These are phyloP conservation scores for Leptopilina clavipes DNA, from an alignment of 1,140 invertebrate genomes.

Conservation along the genomic window DNA sequence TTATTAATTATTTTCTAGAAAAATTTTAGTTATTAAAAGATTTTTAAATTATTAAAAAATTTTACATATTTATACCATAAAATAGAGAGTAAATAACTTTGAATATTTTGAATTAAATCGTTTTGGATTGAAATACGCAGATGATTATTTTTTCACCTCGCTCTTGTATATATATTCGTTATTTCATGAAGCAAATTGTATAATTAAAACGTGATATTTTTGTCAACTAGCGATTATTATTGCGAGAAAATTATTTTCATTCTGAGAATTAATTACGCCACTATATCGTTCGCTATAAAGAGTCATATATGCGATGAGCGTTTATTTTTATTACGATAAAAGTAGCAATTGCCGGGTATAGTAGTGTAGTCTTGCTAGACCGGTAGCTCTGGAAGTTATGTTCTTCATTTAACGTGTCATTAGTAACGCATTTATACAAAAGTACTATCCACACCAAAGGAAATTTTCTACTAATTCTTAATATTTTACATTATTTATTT, in stretches of 20 bases:
- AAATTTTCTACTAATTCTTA: background rate
- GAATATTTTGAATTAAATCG: too few species aligned
- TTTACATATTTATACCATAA: too few species aligned
- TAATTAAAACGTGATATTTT: background rate
- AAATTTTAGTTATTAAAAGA: too few species aligned
- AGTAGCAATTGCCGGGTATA: background rate
- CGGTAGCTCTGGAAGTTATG: slow-evolving; percentile 24
- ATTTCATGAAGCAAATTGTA: background rate
- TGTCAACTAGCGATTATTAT: slow-evolving; percentile 2
- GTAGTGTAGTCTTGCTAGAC: slow-evolving; percentile 11
- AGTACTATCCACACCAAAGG: slow-evolving; percentile 4
- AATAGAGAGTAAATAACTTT: too few species aligned
- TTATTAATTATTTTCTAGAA: too few species aligned
- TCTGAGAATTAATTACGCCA: slow-evolving; percentile 9
- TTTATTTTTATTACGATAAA: slow-evolving; percentile 32
- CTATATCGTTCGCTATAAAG: slow-evolving; percentile 23
- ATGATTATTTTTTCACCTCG: too few species aligned
- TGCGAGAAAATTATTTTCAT: slow-evolving; percentile 19
- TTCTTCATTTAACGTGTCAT: slow-evolving; percentile 12
- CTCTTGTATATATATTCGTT: background rate
- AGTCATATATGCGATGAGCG: slow-evolving; percentile 18
- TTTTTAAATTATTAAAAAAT: too few species aligned
- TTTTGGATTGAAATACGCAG: too few species aligned
- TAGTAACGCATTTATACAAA: slow-evolving; percentile 37
- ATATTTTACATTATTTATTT: too few species aligned